Base-by-base conservation (phyloP, 1,140 invertebrate species). In the Lethrus apterus region DNA sequence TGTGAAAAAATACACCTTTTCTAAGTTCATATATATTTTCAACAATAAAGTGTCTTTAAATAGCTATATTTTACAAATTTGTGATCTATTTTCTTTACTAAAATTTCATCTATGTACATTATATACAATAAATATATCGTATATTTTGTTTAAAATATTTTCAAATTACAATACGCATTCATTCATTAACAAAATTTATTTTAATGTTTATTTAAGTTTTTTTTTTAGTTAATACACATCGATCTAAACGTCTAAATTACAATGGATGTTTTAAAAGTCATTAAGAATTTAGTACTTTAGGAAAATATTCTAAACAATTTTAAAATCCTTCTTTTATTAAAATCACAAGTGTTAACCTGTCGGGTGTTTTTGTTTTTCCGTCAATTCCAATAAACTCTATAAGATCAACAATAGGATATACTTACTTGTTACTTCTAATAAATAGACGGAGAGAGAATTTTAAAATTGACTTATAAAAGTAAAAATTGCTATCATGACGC, bases 341-440 rank as follows among this genome's bases (percentile, higher is more conserved):
- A 40, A 54, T 50, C 47, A 54, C 47, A 54, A 42, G 48, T 54
- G 18, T 38, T 21, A 21, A 38, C 35, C 35, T 38, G 35, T 38
- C 19, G 35, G 9, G 32, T 34, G 14, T 21, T 14, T 10, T 18
- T 38, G 24, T 21, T 38, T 21, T 36, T 19, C 31, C 13, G 43
- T 53, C 45, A 50, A 52, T 53, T 58, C 46, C 50, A 51, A 63
- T 63, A 63, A 60, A 63, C 58, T 63, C 56, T 61, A 57, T 56
- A 61, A 59, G 60, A 59, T 61, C 60, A 63, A 63, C 60, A 63
- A 55, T 57, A 59, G 59, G 55, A 57, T 63, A 63, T 44, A 49
- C 43, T 61, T 52, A 46, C 31, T 26, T 9, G 20, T 38, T 19
- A 19, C 35, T 20, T 38, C 48, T 60, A 57, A 36, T 56, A 53